Evolutionary conservation across 2,113 vertebrate genomes (phyloP).

Genomic region (Chelonoidis abingdonii): DNA sequence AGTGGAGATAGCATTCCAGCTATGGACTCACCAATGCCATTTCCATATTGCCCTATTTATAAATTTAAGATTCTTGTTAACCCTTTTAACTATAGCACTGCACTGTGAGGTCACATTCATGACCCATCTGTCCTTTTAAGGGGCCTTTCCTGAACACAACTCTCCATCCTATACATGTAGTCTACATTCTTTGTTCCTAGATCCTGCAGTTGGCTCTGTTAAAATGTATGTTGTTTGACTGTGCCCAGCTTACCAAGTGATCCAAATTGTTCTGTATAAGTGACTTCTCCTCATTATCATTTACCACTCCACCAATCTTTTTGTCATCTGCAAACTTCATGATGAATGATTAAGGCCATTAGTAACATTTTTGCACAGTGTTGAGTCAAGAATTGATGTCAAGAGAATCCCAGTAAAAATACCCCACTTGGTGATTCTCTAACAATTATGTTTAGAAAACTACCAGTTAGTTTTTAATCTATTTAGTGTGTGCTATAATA

Average conservation of each 20-base stretch:
- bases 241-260: too few relatives aligned
- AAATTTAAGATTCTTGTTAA: neutral
- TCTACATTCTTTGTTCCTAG: neutral
- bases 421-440: neutral
- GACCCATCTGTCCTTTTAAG: neutral
- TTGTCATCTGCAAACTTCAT: neutral
- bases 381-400: neutral
- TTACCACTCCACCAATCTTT: neutral
- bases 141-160: neutral
- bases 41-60: neutral
- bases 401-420: neutral
- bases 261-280: neutral
- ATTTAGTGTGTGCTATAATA: neutral
- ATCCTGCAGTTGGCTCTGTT: neutral
- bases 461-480: neutral
- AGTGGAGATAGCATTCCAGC: neutral
- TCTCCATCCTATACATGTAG: neutral
- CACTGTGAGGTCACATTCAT: neutral
- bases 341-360: neutral
- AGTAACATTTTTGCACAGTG: neutral
- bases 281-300: neutral
- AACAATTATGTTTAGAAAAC: neutral
- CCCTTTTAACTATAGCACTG: too few relatives aligned
- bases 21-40: neutral
- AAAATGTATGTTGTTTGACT: neutral